These are phyloP conservation scores for Solea solea DNA, from an alignment of 2,113 vertebrate genomes.

Conservation along the genomic window DNA sequence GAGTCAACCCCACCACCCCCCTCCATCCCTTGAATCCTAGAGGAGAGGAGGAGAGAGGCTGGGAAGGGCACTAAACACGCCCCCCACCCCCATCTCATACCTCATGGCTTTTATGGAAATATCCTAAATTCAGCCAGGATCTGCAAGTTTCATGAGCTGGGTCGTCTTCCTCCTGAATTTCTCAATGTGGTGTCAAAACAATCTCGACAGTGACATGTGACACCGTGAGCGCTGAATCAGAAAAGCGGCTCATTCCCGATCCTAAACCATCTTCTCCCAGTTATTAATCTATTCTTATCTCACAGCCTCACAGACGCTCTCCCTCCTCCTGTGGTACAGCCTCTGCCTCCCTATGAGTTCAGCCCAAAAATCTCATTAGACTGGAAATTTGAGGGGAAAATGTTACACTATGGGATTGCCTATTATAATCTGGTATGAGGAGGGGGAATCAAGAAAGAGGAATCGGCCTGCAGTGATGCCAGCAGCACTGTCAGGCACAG, in stretches of 20 bases:
- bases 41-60: neutral
- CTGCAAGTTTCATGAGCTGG: slow-evolving; percentile 65
- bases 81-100: neutral
- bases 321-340: slow-evolving; percentile 7
- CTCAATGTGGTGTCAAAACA: slow-evolving; percentile 50
- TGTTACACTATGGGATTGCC: slow-evolving; percentile 23
- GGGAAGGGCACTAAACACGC: no score
- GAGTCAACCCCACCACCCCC: neutral
- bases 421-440: slow-evolving; percentile 17
- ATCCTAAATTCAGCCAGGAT: slow-evolving; percentile 53
- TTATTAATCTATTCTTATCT: slow-evolving; percentile 43
- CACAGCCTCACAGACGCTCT: slow-evolving; percentile 4
- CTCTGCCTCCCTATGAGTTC: slow-evolving; percentile 4
- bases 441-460: slow-evolving; percentile 9
- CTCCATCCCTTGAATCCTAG: slow-evolving; percentile 9
- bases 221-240: slow-evolving; percentile 37
- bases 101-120: slow-evolving; percentile 37
- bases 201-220: slow-evolving; percentile 25
- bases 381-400: slow-evolving; percentile 20
- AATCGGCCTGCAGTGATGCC: neutral
- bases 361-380: slow-evolving; percentile 26
- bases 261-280: slow-evolving; percentile 1
- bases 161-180: slow-evolving; percentile 50
- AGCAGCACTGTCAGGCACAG: neutral
- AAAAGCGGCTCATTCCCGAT: slow-evolving; percentile 41